Evolutionary conservation across 2,797 vertebrate genomes (phyloP).

Genomic region (Argya squamiceps): DNA sequence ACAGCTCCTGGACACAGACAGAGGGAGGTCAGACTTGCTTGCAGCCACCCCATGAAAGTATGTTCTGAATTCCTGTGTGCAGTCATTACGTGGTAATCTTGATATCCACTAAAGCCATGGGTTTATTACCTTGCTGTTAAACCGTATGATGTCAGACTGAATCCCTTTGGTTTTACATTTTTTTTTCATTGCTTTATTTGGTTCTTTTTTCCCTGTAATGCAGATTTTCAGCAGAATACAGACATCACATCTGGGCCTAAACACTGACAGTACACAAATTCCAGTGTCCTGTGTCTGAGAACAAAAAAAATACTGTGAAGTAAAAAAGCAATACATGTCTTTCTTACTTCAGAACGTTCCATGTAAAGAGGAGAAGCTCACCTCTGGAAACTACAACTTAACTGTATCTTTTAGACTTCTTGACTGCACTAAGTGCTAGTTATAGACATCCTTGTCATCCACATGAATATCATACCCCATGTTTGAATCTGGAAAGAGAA

Average conservation of each 20-base stretch:
- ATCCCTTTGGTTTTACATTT: background rate
- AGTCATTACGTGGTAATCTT: background rate
- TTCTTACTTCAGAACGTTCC: background rate
- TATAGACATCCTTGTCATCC: background rate
- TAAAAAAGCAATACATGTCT: background rate
- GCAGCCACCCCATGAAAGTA: background rate
- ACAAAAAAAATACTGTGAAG: background rate
- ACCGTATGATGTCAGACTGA: background rate
- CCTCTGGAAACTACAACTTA: background rate
- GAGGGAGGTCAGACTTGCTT: background rate
- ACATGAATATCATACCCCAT: background rate
- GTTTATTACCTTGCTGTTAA: background rate
- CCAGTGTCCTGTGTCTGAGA: background rate
- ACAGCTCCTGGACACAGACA: background rate
- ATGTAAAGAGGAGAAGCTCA: background rate
- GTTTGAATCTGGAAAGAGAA: background rate
- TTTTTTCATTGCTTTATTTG: background rate
- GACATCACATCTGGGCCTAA: background rate
- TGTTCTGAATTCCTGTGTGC: background rate
- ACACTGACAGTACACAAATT: background rate
- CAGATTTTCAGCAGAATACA: background rate
- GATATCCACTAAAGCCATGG: background rate
- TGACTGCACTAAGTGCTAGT: background rate
- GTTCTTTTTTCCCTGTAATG: background rate
- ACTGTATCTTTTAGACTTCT: background rate